These are phyloP conservation scores for Trematocara variabile DNA, from an alignment of 2,113 vertebrate species.

Conservation along the genomic window DNA sequence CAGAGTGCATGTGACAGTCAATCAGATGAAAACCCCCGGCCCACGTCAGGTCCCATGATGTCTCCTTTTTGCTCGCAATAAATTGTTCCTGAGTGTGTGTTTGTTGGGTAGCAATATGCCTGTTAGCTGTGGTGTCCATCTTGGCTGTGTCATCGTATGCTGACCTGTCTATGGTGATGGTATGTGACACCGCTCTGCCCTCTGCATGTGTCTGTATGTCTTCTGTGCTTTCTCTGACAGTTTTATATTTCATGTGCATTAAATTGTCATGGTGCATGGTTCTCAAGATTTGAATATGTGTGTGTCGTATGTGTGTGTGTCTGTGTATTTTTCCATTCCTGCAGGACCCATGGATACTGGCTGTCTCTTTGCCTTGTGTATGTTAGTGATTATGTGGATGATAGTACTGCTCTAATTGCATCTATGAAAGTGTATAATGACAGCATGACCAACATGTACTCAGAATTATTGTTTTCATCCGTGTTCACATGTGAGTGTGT, in stretches of 20 bases:
- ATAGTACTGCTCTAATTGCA: conserved; percentile 27
- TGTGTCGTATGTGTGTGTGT: neutral
- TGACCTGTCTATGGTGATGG: conserved; percentile 44
- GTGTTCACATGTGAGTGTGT: neutral
- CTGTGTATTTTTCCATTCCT: neutral
- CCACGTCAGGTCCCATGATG: conserved; percentile 60
- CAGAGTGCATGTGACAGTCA: conserved; percentile 53
- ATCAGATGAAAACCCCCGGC: conserved; percentile 48
- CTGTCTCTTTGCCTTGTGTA: neutral
- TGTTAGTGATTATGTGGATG: conserved; percentile 35
- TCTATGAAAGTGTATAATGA: conserved; percentile 44
- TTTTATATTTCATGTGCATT: neutral
- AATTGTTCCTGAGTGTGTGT: conserved; percentile 2
- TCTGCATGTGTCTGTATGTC: neutral
- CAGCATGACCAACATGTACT: conserved; percentile 20
- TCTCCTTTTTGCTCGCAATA: conserved; percentile 17
- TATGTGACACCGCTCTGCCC: conserved; percentile 42
- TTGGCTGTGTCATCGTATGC: conserved; percentile 46
- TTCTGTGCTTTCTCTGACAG: neutral
- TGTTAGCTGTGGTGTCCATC: conserved; percentile 46
- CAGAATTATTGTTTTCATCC: neutral
- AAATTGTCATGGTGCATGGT: neutral
- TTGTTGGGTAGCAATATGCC: conserved; percentile 14
- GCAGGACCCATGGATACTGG: neutral
- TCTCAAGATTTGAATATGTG: neutral